phyloP scores from a whole-genome alignment of 1,140 invertebrate species.

The Acromyrmex echinatior region DNA sequence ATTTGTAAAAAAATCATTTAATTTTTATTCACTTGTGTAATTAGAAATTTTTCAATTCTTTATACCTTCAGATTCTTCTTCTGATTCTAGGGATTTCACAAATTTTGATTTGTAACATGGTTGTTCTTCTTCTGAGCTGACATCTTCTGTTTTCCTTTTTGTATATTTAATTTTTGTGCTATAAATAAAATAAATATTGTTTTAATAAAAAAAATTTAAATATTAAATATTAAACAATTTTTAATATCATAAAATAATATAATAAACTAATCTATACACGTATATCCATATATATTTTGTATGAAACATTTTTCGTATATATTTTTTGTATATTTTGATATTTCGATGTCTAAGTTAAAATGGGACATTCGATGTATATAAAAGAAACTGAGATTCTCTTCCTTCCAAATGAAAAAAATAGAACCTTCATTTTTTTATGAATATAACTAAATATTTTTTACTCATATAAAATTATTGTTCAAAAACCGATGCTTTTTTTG shows the following conservation, averaged over 20 bases:
- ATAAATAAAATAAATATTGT: slow-evolving; percentile 19
- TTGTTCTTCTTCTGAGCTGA: slow-evolving; percentile 76
- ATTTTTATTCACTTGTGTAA: background rate
- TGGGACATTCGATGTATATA: background rate
- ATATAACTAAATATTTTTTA: background rate
- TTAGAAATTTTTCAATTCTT: background rate
- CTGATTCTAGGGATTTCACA: slow-evolving; percentile 65
- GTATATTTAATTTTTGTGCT: slow-evolving; percentile 73
- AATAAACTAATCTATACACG: background rate
- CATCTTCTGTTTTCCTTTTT: slow-evolving; percentile 78
- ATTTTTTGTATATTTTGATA: too few relatives aligned
- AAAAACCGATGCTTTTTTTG: background rate
- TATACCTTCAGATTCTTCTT: slow-evolving; percentile 80
- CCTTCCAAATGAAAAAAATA: background rate
- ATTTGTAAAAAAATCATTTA: background rate
- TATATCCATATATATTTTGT: too few relatives aligned
- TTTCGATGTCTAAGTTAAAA: too few relatives aligned
- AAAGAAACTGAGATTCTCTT: background rate
- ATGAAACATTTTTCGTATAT: too few relatives aligned
- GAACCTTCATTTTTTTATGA: background rate
- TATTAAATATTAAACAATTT: too few relatives aligned
- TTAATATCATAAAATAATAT: too few relatives aligned
- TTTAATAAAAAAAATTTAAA: too few relatives aligned
- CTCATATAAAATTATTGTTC: background rate
- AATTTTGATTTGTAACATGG: background rate